Evolutionary conservation across 2,113 vertebrate genomes (phyloP).

Genomic region (Amphiprion ocellaris): DNA sequence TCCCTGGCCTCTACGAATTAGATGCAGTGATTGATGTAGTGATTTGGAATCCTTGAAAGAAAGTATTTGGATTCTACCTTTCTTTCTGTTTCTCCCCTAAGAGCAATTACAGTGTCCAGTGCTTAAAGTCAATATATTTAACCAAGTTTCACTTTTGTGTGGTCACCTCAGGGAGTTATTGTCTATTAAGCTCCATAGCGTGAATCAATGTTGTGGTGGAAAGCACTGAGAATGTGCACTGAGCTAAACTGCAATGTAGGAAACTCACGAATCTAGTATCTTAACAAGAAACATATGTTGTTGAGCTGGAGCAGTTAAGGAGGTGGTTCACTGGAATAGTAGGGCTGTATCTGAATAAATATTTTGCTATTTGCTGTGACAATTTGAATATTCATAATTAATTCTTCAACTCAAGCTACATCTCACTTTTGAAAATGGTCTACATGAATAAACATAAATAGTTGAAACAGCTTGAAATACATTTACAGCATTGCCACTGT

Average conservation of each 20-base stretch:
- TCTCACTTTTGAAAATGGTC: no score
- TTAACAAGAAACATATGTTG: not conserved
- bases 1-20: slow-evolving; percentile 7
- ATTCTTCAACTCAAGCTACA: no score
- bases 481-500: no score
- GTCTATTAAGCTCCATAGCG: slow-evolving; percentile 62
- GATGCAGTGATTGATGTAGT: slow-evolving; percentile 56
- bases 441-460: no score
- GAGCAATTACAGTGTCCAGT: slow-evolving; percentile 58
- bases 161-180: slow-evolving; percentile 58
- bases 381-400: no score
- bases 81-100: slow-evolving; percentile 35
- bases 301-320: not conserved
- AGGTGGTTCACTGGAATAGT: not conserved
- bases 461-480: no score
- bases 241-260: slow-evolving; percentile 9
- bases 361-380: no score
- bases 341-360: no score
- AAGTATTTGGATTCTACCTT: slow-evolving; percentile 35
- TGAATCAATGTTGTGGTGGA: slow-evolving; percentile 53
- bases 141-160: slow-evolving; percentile 58
- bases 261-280: slow-evolving; percentile 10
- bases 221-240: slow-evolving; percentile 44
- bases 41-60: slow-evolving; percentile 36
- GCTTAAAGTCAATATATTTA: slow-evolving; percentile 62